Evolutionary conservation across 2,888 invertebrate species (phyloP).

Genomic region (Mesodorylaimus sp.): DNA sequence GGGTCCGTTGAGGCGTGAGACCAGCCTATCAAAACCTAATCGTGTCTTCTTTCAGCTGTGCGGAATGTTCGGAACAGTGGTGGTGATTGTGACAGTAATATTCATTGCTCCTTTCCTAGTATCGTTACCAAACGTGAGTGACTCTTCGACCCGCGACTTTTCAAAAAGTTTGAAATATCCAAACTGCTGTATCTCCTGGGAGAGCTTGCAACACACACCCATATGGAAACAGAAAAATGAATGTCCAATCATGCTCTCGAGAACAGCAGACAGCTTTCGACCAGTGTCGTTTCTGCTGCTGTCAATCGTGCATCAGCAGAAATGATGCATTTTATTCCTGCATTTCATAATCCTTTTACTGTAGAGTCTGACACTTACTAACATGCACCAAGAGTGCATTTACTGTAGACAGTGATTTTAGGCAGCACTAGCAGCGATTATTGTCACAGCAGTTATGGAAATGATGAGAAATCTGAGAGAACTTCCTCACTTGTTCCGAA

Average conservation of each 20-base stretch:
- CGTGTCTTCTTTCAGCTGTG: slow-evolving; percentile 35
- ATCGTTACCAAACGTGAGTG: slow-evolving; percentile 48
- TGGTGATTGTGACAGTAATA: slow-evolving; percentile 55
- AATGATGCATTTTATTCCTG: too few relatives aligned
- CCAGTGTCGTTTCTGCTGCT: too few relatives aligned
- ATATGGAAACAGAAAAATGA: too few relatives aligned
- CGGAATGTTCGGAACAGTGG: slow-evolving; percentile 51
- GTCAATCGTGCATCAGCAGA: too few relatives aligned
- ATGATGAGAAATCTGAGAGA: slow-evolving; percentile 54
- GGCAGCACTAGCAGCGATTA: slow-evolving; percentile 58
- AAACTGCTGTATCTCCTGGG: too few relatives aligned
- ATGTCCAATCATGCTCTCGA: too few relatives aligned
- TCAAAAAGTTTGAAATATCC: background rate
- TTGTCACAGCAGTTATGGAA: slow-evolving; percentile 54
- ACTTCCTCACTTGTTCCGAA: slow-evolving; percentile 48
- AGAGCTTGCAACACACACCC: too few relatives aligned
- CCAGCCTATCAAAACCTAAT: background rate
- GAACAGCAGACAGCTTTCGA: too few relatives aligned
- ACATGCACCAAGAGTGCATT: too few relatives aligned
- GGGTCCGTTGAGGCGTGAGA: background rate
- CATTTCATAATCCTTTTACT: too few relatives aligned
- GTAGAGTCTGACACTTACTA: too few relatives aligned
- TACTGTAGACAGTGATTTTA: slow-evolving; percentile 30
- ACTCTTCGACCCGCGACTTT: background rate
- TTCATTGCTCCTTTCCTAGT: slow-evolving; percentile 72